A percentile compares a stretch with the other conserved stretches of the same genome.
Conservation (phyloP, 1,140 invertebrate genomes). For the Brachionus paranguensis region DNA sequence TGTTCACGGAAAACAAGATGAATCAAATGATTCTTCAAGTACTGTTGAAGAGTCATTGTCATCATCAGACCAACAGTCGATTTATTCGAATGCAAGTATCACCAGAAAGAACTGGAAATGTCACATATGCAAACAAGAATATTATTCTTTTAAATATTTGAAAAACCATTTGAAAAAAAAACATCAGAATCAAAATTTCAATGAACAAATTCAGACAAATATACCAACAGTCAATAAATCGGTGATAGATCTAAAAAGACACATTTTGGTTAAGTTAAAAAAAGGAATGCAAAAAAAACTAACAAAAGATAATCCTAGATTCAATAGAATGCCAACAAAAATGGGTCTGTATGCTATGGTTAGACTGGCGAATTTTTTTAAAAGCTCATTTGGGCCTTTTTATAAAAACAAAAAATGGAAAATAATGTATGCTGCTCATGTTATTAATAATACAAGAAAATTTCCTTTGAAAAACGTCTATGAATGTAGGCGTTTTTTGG, state of each 20-base stretch:
- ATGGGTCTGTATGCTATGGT: too few relatives aligned
- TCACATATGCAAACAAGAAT: background rate
- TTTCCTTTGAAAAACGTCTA: too few relatives aligned
- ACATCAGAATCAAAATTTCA: background rate
- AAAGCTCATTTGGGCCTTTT: too few relatives aligned
- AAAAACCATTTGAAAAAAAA: background rate
- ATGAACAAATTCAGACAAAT: background rate
- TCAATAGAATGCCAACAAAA: too few relatives aligned
- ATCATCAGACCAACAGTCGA: background rate
- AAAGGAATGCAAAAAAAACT: too few relatives aligned
- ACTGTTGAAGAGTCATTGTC: background rate
- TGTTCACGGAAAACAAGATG: conserved; percentile 58
- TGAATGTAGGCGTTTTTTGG: too few relatives aligned
- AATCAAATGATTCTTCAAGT: background rate
- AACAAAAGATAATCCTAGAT: too few relatives aligned
- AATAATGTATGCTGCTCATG: too few relatives aligned
- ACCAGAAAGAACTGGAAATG: background rate
- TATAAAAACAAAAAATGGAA: too few relatives aligned
- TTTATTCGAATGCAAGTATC: background rate
- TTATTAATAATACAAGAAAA: too few relatives aligned
- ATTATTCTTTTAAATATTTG: conserved; percentile 9
- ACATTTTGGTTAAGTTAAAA: background rate
- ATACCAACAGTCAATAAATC: background rate
- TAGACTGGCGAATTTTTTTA: too few relatives aligned
- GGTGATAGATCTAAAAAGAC: background rate